phyloP scores from a whole-genome alignment of 1,140 invertebrate genomes.

The Procambarus clarkii region DNA sequence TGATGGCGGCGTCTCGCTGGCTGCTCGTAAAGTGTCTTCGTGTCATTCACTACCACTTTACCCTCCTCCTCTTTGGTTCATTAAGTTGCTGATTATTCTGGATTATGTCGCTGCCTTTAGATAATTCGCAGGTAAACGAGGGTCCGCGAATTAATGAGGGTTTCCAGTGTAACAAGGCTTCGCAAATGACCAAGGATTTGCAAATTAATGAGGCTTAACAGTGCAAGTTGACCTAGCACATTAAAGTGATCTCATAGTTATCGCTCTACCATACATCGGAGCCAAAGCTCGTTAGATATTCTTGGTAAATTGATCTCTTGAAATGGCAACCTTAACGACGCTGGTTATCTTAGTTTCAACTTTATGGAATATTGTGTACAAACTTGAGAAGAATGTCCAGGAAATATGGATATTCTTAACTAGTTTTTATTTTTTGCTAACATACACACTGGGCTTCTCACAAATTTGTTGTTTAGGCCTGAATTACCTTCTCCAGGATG shows the following conservation, averaged over 20 bases:
- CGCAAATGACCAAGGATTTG: conserved; percentile 52
- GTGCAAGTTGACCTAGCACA: conserved; percentile 26
- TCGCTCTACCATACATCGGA: not conserved
- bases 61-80: conserved; percentile 19
- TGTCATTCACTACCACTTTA: conserved; percentile 8
- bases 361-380: too few species aligned
- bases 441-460: too few species aligned
- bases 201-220: conserved; percentile 44
- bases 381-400: too few species aligned
- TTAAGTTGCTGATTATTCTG: conserved; percentile 39
- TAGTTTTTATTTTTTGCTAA: too few species aligned
- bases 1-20: not conserved
- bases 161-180: conserved; percentile 43
- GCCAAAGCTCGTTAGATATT: not conserved
- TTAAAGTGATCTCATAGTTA: conserved; percentile 5
- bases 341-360: too few species aligned
- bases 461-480: too few species aligned
- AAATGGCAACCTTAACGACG: not conserved
- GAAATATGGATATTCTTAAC: too few species aligned
- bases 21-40: not conserved
- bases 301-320: not conserved
- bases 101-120: conserved; percentile 41
- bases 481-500: too few species aligned
- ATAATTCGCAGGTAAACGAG: conserved; percentile 48
- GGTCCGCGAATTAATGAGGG: conserved; percentile 48